A percentile compares a stretch with the other conserved stretches of the same genome.
These are phyloP conservation scores for Sylvia atricapilla DNA, from an alignment of 2,113 vertebrate species.

Conservation along the genomic window DNA sequence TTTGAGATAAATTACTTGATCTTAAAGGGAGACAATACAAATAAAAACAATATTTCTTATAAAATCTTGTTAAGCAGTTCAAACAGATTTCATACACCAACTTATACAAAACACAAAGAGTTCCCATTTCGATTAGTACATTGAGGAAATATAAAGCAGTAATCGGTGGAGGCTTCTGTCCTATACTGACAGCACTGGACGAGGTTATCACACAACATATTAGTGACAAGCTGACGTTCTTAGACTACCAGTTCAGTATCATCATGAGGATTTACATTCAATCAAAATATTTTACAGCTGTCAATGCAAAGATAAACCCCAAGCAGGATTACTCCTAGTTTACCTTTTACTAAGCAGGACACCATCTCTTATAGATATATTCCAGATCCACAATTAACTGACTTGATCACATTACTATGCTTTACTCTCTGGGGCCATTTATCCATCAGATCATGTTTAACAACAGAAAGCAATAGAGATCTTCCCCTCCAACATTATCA, in stretches of 20 bases:
- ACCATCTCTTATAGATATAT: background rate
- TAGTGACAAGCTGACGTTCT: background rate
- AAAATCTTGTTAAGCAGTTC: background rate
- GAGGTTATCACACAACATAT: background rate
- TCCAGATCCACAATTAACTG: background rate
- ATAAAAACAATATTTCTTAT: background rate
- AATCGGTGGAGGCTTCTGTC: background rate
- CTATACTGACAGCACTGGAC: background rate
- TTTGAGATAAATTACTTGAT: background rate
- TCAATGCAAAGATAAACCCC: background rate
- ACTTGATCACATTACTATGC: background rate
- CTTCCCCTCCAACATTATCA: background rate
- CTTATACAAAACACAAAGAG: background rate
- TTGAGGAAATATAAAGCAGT: background rate
- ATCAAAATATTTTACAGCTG: background rate
- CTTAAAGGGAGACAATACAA: background rate
- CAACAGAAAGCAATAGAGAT: background rate
- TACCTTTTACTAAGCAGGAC: background rate
- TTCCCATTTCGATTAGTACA: background rate
- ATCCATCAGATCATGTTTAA: background rate
- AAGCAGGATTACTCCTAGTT: background rate
- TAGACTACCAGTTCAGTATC: background rate
- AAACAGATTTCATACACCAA: background rate
- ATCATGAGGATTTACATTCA: background rate
- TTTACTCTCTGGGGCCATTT: background rate